Base-by-base conservation (phyloP, 2,888 invertebrate species). In the Napeogenes inachia region DNA sequence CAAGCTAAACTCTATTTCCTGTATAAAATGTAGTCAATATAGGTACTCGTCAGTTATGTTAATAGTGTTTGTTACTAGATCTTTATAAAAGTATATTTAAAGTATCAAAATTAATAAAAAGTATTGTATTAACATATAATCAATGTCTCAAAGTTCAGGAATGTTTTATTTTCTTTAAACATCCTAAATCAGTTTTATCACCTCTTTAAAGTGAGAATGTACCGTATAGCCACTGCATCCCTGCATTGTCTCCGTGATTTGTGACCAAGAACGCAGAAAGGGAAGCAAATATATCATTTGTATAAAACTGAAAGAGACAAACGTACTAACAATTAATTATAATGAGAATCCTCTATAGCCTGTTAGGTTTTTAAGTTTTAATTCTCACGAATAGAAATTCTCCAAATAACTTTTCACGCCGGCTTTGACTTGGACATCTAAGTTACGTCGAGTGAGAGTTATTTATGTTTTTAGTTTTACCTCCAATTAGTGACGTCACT, bases 221-320 rank as follows among this genome's bases (percentile, higher is more conserved):
- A 65, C 67, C 67, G 68, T 69, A 73, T 73, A 68, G 71, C 66
- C 63, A 64, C 69, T 68, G 75, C 73, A 75, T 77, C 80, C 81
- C 84, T 77, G 79, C 81, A 85, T 85, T 86, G 85, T 86, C 79
- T 77, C 74, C 67, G 81, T 85, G 85, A 85, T 86, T 85, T 85
- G 85, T 82, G 81, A 75, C 71, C 71, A 74, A 73, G 74, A 74
- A 68, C 72, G 68, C 66, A 60, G 68, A 66, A 68, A 72, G 67
- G 64, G 76, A 84, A 63, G 59, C 47, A 67, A 46, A 72, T 74
- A 81, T 53, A 54, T 3, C 54, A 61, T 38, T 5, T n/a, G 5
- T 21, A 35, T 35, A 54, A 5, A 65, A 59, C 13, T 70, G 75
- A 82, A 46, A 68, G 72, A 63, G 84, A 80, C 53, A 63, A 60